A percentile compares a stretch with the other conserved stretches of the same genome.
Evolutionary conservation across 2,888 invertebrate species (phyloP).

Genomic region (Xestia ashworthii): DNA sequence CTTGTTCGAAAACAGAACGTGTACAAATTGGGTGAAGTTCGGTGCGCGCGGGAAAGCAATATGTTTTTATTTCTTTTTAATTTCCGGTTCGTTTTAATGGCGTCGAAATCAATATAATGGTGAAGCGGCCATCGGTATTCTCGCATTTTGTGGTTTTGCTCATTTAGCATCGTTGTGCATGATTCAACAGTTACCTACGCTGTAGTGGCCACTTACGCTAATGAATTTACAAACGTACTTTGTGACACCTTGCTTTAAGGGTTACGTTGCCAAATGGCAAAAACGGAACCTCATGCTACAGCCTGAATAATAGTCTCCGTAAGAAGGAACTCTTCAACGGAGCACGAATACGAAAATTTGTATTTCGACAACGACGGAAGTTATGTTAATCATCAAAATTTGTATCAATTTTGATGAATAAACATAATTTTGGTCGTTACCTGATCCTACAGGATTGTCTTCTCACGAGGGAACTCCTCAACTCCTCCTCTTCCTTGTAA

Average conservation of each 20-base stretch:
- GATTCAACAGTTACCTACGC: slow-evolving; percentile 71
- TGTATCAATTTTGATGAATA: too few relatives aligned
- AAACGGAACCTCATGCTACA: too few relatives aligned
- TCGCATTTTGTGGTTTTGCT: slow-evolving; percentile 89
- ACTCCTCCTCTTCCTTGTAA: too few relatives aligned
- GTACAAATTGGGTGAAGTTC: slow-evolving; percentile 89
- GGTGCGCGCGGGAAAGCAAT: slow-evolving; percentile 89
- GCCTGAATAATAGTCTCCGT: too few relatives aligned
- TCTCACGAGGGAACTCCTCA: too few relatives aligned
- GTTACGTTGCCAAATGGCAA: too few relatives aligned
- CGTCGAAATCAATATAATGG: slow-evolving; percentile 90
- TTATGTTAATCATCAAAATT: too few relatives aligned
- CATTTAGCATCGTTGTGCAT: slow-evolving; percentile 86
- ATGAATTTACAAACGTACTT: slow-evolving; percentile 42
- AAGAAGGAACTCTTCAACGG: too few relatives aligned
- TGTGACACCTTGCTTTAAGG: slow-evolving; percentile 9
- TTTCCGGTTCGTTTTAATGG: slow-evolving; percentile 90
- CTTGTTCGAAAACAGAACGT: slow-evolving; percentile 86
- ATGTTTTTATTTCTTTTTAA: slow-evolving; percentile 90
- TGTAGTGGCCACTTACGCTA: slow-evolving; percentile 52
- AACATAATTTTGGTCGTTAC: too few relatives aligned
- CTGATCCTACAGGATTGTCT: too few relatives aligned
- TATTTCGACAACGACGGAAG: too few relatives aligned
- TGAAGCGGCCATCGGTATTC: slow-evolving; percentile 85
- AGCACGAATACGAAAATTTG: too few relatives aligned